Evolutionary conservation across 2,113 vertebrate species (phyloP), one percentile per base, ranked within the genome.

Genomic region (Sialia sialis): DNA sequence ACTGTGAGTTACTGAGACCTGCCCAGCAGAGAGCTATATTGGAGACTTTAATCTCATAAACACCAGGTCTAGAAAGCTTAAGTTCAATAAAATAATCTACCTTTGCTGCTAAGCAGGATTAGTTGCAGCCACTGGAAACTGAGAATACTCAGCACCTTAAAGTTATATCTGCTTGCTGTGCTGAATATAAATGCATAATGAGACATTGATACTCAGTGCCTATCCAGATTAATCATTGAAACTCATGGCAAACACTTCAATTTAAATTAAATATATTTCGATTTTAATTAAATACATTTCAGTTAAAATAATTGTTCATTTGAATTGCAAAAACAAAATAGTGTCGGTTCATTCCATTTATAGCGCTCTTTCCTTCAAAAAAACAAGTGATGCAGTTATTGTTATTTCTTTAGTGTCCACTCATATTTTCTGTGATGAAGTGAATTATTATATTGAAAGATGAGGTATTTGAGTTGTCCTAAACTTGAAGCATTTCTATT

Each of bases 31-130:
- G 30, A 82, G 23, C 43, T 67, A 39, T 18, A 79, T 27, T 0
- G 3, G 41, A 90, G 36, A 60, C 49, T 70, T 93, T 92, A 80
- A 70, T 94, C 86, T 84, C 64, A 59, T 86, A 84, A 90, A 77
- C 43, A 64, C n/a, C 60, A 76, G 29, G 38, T 58, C 32, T 87
- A 52, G 39, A 89, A 76, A 62, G 26, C 46, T 95, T 87, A 81
- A 77, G 9, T 84, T 84, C 64, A 76, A 34, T 93, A 70, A 87
- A 89, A 84, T 93, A 86, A 92, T 81, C 75, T 92, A 48, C 15
- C 54, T 90, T 86, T 81, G 27, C 56, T 90, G 64, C 68, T 94
- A 66, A 82, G 78, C 55, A 95, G 90, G 78, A 87, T 95, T 93
- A 95, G 77, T 69, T 91, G 78, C n/a, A 84, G 67, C 41, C 66